Evolutionary conservation across 37 sponge, comb jelly and placozoan genomes (phyloP), one percentile per base, ranked within the genome.

Genomic region (Chondrosia reniformis): DNA sequence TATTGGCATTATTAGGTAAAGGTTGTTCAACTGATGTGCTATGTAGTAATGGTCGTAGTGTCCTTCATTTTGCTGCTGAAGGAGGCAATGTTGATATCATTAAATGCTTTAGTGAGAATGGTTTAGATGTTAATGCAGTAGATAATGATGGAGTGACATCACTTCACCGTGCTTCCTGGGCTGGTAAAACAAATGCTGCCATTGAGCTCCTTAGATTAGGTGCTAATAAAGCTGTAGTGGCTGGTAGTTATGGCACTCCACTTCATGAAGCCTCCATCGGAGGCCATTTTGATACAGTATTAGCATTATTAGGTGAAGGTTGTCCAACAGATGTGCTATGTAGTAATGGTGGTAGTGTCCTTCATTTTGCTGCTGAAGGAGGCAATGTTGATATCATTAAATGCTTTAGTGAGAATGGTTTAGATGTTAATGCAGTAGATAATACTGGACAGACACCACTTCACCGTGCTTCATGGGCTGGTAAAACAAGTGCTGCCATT

Each of bases 181-280:
- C n/a, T 69, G 72, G 72, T 40, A 30, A 39, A 69, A 69, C 72
- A 39, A 44, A 39, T 22, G 43, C 43, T 25, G 72, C 24, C 42
- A 9, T 36, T 69, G 72, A 69, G 42, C 36, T 69, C 24, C 15
- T 69, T 44, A 69, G 22, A 34, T 21, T 34, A 42, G 72, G 72
- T 38, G 72, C 72, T 38, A 6, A 36, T 1, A 69, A 40, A 25
- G 4, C 31, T 38, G 72, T 6, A 4, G 43, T 69, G 39, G 72
- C 72, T 34, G 72, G 43, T 21, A 69, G 42, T 39, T 69, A 4
- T 69, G 72, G 72, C 22, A 69, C 72, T 34, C 72, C 72, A 34
- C 72, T 69, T 69, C 72, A 69, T 34, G 44, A 69, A 69, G 72
- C 72, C 19, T 21, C 43, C 40, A 15, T 69, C 22, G 42, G 24